Evolutionary conservation across 2,797 vertebrate species (phyloP).

Genomic region (Coregonus sp.): DNA sequence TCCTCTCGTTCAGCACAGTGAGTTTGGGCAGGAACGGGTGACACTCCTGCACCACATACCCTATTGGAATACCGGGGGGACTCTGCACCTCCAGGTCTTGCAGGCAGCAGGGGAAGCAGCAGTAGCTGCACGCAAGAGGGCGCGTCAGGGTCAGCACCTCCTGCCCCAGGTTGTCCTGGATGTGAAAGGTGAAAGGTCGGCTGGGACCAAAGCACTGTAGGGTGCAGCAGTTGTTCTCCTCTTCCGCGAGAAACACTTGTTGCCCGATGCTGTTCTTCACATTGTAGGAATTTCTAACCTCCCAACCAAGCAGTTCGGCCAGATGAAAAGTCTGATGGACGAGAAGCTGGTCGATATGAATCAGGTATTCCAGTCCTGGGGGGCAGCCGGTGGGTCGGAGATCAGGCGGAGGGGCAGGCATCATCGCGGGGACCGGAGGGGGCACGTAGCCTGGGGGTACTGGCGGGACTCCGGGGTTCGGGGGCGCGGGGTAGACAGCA

Average conservation of each 20-base stretch:
- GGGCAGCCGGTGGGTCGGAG: slow-evolving; percentile 68
- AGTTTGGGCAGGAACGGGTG: slow-evolving; percentile 78
- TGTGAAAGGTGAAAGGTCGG: slow-evolving; percentile 75
- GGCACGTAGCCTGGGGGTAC: slow-evolving; percentile 17
- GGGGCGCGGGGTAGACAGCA: not conserved
- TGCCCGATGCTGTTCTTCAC: slow-evolving; percentile 81
- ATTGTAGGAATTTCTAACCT: slow-evolving; percentile 79
- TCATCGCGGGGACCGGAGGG: slow-evolving; percentile 34
- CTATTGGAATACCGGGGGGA: slow-evolving; percentile 77
- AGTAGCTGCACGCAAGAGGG: slow-evolving; percentile 68
- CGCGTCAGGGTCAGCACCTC: slow-evolving; percentile 75
- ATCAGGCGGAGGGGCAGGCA: slow-evolving; percentile 56
- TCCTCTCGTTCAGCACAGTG: slow-evolving; percentile 76
- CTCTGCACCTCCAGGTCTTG: slow-evolving; percentile 85
- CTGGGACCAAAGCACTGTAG: slow-evolving; percentile 72
- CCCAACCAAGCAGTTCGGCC: slow-evolving; percentile 77
- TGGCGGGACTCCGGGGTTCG: not conserved
- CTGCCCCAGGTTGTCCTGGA: slow-evolving; percentile 76
- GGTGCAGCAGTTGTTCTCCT: slow-evolving; percentile 76
- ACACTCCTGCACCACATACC: slow-evolving; percentile 81
- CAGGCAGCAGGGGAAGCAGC: slow-evolving; percentile 81
- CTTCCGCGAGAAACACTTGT: slow-evolving; percentile 76
- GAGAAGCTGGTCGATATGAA: slow-evolving; percentile 78
- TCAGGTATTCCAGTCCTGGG: slow-evolving; percentile 82
- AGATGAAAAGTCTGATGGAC: slow-evolving; percentile 77